These are phyloP conservation scores for Neoscelio sp. DNA, from an alignment of 2,888 invertebrate species.

Conservation along the genomic window DNA sequence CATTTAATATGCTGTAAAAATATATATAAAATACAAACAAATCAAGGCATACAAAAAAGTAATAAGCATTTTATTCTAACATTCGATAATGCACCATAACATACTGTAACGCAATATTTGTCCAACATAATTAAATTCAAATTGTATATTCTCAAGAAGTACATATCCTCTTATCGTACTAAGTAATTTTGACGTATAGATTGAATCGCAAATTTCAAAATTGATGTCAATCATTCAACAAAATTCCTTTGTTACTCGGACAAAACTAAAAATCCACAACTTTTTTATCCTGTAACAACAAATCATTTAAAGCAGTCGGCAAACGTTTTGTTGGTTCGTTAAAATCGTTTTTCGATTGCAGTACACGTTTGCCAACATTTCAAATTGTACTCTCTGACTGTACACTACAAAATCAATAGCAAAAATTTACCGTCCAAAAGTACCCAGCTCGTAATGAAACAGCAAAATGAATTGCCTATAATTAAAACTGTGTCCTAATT, in stretches of 20 bases:
- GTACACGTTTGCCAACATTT: conserved; percentile 38
- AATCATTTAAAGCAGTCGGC: conserved; percentile 25
- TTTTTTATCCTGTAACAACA: conserved; percentile 31
- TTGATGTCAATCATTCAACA: conserved; percentile 13
- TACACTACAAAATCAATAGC: conserved; percentile 37
- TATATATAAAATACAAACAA: no score
- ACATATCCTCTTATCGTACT: no score
- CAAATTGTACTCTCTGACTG: conserved; percentile 28
- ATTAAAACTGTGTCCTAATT: conserved; percentile 40
- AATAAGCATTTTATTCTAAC: no score
- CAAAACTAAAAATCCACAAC: conserved; percentile 23
- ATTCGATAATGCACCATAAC: no score
- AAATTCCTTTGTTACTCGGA: conserved; percentile 31
- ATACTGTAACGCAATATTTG: no score
- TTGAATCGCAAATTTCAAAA: not conserved
- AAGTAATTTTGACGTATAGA: no score
- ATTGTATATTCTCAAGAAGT: no score
- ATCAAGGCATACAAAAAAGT: no score
- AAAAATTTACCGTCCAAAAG: conserved; percentile 24
- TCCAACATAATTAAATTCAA: no score
- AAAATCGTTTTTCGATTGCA: conserved; percentile 38
- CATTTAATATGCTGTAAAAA: no score
- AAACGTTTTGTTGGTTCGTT: conserved; percentile 52
- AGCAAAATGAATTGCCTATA: conserved; percentile 43
- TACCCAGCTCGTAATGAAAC: conserved; percentile 25